Evolutionary conservation across 2,888 invertebrate genomes (phyloP), one percentile per base, ranked within the genome.

Genomic region (Mactromeris polynyma): DNA sequence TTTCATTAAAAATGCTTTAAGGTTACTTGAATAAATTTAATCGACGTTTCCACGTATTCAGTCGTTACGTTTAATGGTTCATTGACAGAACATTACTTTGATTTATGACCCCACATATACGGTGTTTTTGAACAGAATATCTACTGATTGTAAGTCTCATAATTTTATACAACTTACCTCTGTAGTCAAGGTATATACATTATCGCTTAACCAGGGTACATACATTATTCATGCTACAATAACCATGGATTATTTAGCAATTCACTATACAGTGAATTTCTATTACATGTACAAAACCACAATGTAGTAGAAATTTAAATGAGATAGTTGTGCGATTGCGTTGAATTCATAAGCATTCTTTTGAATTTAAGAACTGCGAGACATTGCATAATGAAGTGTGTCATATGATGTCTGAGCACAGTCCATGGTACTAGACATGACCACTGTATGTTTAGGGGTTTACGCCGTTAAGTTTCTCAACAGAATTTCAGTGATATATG

Each of bases 21-120:
- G 42, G 11, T 46, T 46, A 17, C 17, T 46, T 46, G 17, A 46
- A 46, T 46, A 46, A 46, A 46, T 46, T 46, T 1, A 17, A 46
- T 46, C 14, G 11, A 46, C 1, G 3, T 46, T 46, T 46, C 46
- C 46, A 46, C 9, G 46, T 46, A 46, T 46, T 46, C 11, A 46
- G 46, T 11, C 11, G 17, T 11, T 46, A 46, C 46, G 46, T 46
- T 46, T 17, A 46, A 46, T 46, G 46, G 46, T 46, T 19, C 26
- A 58, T 58, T 58, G 26, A 58, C n/a, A 58, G n/a, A 58, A 58
- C 58, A 58, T 58, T 58, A 58, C n/a, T 58, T 58, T 58, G 58
- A 58, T 58, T 19, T 58, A 58, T 58, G n/a, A 7, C 58, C 58
- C 2, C 26, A 26, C n/a, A 58, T 58, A 17, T 9, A 26, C 46